These are phyloP conservation scores for Microtus montanus DNA, from an alignment of 2,113 vertebrate species.

Conservation along the genomic window DNA sequence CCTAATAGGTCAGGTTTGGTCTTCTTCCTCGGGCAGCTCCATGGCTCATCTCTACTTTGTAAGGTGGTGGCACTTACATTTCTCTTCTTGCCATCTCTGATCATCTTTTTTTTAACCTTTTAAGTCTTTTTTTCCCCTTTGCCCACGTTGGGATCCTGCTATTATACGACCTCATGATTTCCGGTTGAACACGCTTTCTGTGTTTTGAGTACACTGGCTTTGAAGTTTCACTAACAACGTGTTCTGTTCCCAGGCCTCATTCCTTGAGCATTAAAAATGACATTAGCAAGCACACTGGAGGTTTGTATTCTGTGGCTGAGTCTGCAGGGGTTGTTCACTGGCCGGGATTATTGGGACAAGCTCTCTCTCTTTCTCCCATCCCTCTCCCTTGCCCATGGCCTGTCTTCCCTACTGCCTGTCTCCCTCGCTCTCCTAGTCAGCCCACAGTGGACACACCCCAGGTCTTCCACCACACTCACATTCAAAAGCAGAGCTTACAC, in stretches of 20 bases:
- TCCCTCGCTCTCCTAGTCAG: too few relatives aligned
- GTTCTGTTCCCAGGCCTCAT: neutral
- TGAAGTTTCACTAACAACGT: neutral
- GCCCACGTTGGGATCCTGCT: neutral
- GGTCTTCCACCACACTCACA: neutral
- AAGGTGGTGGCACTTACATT: neutral
- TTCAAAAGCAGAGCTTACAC: neutral
- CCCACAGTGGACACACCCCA: neutral
- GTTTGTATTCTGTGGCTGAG: neutral
- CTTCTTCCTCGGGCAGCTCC: neutral
- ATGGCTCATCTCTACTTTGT: neutral
- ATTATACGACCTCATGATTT: neutral
- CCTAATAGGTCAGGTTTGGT: too few relatives aligned
- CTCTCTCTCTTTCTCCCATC: accelerated
- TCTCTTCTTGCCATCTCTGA: neutral
- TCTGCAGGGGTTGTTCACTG: neutral
- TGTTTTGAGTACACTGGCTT: too few relatives aligned
- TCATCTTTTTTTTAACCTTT: neutral
- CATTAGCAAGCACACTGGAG: neutral
- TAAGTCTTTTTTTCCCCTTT: too few relatives aligned
- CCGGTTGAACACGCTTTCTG: neutral
- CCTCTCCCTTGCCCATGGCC: too few relatives aligned
- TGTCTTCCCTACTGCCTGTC: too few relatives aligned
- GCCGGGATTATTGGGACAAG: neutral
- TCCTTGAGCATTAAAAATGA: neutral